A percentile compares a stretch with the other conserved stretches of the same genome.
Conservation (phyloP, 2,113 vertebrate genomes). For the Noctilio leporinus region DNA sequence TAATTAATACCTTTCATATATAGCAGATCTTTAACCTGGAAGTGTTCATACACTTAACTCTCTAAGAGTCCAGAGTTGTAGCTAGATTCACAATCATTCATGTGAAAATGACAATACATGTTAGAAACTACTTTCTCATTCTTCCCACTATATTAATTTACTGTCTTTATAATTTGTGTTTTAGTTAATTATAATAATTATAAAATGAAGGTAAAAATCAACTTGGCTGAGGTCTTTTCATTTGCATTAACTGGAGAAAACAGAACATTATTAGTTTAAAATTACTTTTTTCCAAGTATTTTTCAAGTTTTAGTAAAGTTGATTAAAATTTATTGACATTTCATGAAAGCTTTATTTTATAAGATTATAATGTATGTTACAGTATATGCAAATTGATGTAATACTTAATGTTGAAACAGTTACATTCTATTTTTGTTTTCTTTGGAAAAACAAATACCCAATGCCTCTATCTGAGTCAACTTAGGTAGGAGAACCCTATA, state of each 20-base stretch:
- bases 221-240: background rate
- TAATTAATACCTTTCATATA: background rate
- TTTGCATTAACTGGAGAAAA: background rate
- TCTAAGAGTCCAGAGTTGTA: background rate
- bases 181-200: background rate
- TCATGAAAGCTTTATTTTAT: background rate
- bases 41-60: background rate
- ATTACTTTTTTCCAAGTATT: background rate
- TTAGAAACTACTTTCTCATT: background rate
- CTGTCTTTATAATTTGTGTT: background rate
- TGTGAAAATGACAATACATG: background rate
- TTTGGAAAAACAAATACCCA: background rate
- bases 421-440: background rate
- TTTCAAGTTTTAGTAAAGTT: background rate
- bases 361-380: background rate
- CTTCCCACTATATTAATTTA: background rate
- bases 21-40: background rate
- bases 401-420: background rate
- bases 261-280: background rate
- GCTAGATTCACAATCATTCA: no score
- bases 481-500: background rate
- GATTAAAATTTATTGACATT: background rate
- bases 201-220: background rate
- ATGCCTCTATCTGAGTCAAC: background rate
- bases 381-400: background rate